Evolutionary conservation across 2,113 vertebrate genomes (phyloP).

Genomic region (Gymnogyps californianus): DNA sequence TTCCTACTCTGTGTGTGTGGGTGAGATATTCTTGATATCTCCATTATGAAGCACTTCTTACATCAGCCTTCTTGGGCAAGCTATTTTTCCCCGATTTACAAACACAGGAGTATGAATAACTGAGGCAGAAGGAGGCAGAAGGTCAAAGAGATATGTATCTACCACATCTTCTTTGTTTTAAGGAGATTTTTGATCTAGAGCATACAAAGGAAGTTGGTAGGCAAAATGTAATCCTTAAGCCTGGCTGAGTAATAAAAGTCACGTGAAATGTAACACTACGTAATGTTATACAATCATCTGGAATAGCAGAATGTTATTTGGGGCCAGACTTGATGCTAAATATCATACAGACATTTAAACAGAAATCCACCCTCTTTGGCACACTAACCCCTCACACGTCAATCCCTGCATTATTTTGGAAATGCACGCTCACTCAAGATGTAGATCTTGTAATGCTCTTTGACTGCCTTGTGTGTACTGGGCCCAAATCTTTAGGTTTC

Average conservation of each 20-base stretch:
- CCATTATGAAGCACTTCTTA: conserved; percentile 12
- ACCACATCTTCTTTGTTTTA: not conserved
- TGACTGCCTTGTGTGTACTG: conserved; percentile 3
- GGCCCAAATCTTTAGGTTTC: conserved; percentile 1
- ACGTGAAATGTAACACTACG: conserved; percentile 7
- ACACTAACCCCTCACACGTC: not conserved
- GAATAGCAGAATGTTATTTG: conserved; percentile 30
- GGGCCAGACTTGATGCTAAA: conserved; percentile 34
- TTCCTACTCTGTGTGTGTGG: not conserved
- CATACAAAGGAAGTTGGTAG: not conserved
- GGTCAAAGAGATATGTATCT: conserved; percentile 3
- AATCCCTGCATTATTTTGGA: conserved; percentile 20
- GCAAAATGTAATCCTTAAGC: not conserved
- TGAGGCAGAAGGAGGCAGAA: not conserved
- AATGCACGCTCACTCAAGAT: not conserved
- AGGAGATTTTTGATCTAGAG: conserved; percentile 4
- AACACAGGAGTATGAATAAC: not conserved
- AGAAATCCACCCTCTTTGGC: conserved; percentile 36
- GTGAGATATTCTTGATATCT: not conserved
- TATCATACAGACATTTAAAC: conserved; percentile 26
- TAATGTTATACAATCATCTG: conserved; percentile 20
- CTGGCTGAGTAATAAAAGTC: conserved; percentile 39
- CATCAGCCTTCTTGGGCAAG: conserved; percentile 17
- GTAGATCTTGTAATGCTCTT: not conserved
- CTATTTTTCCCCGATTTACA: not conserved